Conservation (phyloP, 2,113 vertebrate genomes). For the Syngnathoides biaculeatus region DNA sequence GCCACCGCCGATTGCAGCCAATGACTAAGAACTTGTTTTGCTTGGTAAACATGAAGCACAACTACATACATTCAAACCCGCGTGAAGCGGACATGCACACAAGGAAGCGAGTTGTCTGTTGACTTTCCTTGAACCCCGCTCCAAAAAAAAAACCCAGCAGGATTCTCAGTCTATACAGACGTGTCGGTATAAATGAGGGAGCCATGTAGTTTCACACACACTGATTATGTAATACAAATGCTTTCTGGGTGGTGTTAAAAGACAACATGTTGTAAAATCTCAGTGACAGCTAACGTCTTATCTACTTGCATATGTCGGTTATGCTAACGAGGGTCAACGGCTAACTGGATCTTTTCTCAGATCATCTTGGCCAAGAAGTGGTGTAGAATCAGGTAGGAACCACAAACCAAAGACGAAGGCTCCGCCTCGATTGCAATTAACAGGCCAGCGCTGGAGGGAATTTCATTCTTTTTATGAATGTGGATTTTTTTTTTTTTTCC, state of each 20-base stretch:
- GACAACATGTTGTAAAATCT: background rate
- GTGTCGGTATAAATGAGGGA: background rate
- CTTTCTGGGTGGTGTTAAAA: background rate
- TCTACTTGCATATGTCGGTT: no score
- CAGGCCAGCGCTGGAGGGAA: no score
- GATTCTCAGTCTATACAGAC: slow-evolving; percentile 12
- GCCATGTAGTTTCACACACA: background rate
- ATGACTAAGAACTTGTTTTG: slow-evolving; percentile 61
- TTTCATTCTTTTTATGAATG: no score
- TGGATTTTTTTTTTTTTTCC: no score
- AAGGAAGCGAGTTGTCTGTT: slow-evolving; percentile 63
- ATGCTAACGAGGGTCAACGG: no score
- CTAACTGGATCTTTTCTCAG: no score
- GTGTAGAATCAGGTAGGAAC: no score
- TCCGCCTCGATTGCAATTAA: no score
- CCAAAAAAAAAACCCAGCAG: slow-evolving; percentile 38
- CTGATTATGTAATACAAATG: background rate
- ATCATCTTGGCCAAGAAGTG: no score
- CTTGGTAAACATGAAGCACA: slow-evolving; percentile 68
- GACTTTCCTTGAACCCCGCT: slow-evolving; percentile 53
- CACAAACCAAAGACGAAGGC: no score
- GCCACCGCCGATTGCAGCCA: slow-evolving; percentile 57
- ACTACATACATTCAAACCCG: slow-evolving; percentile 66
- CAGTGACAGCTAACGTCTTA: background rate
- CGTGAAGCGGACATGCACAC: slow-evolving; percentile 65